These are phyloP conservation scores for Temnothorax longispinosus DNA, from an alignment of 1,140 invertebrate species.

Conservation along the genomic window DNA sequence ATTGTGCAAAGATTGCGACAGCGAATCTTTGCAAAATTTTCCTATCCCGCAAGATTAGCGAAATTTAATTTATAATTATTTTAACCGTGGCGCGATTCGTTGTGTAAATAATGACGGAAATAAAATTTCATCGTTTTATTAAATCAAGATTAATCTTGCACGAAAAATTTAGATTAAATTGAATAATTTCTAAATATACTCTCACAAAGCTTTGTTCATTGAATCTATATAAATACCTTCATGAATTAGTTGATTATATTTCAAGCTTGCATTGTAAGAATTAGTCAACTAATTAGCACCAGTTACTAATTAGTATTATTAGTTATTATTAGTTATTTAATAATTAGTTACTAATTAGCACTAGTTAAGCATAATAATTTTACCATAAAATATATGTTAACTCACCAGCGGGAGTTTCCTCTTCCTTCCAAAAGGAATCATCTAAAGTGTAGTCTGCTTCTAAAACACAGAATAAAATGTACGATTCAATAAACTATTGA, in stretches of 20 bases:
- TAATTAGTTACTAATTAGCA: background rate
- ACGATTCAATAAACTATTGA: background rate
- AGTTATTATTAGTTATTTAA: too few relatives aligned
- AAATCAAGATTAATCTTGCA: background rate
- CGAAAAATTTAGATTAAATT: background rate
- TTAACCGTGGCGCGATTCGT: background rate
- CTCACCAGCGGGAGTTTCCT: slow-evolving; percentile 94
- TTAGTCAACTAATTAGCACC: background rate
- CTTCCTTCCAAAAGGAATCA: slow-evolving; percentile 96
- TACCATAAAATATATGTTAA: slow-evolving; percentile 67
- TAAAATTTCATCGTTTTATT: background rate
- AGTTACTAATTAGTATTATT: background rate
- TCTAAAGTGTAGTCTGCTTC: slow-evolving; percentile 96
- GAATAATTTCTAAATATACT: background rate
- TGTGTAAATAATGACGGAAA: background rate
- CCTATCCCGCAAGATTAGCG: background rate
- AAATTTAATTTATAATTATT: background rate
- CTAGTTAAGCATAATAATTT: slow-evolving; percentile 6
- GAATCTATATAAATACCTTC: background rate
- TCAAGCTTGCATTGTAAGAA: background rate
- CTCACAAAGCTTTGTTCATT: background rate
- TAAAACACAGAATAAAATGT: slow-evolving; percentile 87
- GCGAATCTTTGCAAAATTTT: slow-evolving; percentile 19
- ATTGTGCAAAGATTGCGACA: slow-evolving; percentile 35
- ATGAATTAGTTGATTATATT: slow-evolving; percentile 11